Conservation (phyloP, 2,113 vertebrate species). For the Semicossyphus pulcher region DNA sequence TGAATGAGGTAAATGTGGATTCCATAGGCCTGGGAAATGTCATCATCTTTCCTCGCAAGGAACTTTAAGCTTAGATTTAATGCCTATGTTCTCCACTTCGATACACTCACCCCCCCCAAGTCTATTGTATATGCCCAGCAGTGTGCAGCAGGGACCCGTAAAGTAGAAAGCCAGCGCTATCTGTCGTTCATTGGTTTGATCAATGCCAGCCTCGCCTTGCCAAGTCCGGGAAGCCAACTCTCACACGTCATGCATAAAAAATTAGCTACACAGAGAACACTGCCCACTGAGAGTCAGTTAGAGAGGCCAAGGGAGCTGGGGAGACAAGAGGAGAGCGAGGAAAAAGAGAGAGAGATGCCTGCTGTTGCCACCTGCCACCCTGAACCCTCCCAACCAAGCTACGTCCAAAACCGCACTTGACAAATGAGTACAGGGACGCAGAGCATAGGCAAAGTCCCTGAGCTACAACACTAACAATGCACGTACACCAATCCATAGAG, state of each 20-base stretch:
- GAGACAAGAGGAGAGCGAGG: constrained; percentile 36
- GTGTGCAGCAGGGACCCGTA: constrained; percentile 12
- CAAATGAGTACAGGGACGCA: constrained; percentile 76
- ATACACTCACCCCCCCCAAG: neutral
- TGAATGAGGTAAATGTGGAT: too few species aligned
- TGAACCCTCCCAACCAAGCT: constrained; percentile 53
- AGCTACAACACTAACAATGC: constrained; percentile 66
- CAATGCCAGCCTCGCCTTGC: constrained; percentile 32
- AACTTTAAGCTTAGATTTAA: neutral
- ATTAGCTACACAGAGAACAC: constrained; percentile 35
- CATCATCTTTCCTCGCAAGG: neutral
- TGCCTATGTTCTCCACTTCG: neutral
- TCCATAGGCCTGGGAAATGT: neutral
- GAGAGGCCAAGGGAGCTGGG: constrained; percentile 25
- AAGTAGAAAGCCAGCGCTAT: neutral
- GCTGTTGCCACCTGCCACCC: constrained; percentile 65
- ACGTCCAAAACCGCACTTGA: constrained; percentile 73
- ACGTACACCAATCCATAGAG: constrained; percentile 58
- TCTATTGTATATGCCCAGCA: constrained; percentile 15
- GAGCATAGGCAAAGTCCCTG: constrained; percentile 70
- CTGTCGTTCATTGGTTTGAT: constrained; percentile 15
- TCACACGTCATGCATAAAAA: constrained; percentile 25
- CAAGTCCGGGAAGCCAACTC: constrained; percentile 32
- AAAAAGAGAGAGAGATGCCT: constrained; percentile 28
- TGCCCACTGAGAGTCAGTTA: constrained; percentile 32